Conservation (phyloP, 2,888 invertebrate genomes). For the Melipona bicolor region DNA sequence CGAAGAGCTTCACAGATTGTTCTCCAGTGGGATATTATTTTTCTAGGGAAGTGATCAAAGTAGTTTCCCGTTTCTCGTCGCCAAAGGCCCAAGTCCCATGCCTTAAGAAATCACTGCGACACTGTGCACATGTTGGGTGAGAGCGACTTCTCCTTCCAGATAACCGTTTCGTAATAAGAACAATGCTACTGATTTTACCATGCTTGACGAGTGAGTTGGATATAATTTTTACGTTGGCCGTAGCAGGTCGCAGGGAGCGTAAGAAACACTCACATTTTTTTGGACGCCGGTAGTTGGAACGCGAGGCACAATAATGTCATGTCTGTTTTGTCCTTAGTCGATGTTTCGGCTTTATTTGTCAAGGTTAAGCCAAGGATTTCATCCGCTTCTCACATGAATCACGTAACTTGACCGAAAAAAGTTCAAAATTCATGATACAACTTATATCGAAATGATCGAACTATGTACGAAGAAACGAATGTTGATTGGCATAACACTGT, state of each 20-base stretch:
- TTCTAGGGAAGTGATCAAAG: too few relatives aligned
- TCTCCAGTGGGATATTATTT: too few relatives aligned
- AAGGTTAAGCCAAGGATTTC: not conserved
- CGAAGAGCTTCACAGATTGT: too few relatives aligned
- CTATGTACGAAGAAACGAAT: conserved; percentile 93
- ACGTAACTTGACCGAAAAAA: conserved; percentile 22
- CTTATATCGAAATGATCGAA: conserved; percentile 88
- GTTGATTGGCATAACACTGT: conserved; percentile 90
- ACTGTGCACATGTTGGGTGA: too few relatives aligned
- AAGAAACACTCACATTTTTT: not conserved
- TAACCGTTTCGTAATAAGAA: too few relatives aligned
- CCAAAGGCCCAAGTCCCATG: too few relatives aligned
- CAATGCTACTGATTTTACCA: too few relatives aligned
- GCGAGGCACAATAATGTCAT: not conserved
- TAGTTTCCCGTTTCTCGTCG: too few relatives aligned
- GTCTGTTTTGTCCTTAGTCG: not conserved
- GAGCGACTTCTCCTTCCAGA: too few relatives aligned
- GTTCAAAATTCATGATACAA: conserved; percentile 10
- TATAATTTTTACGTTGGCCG: not conserved
- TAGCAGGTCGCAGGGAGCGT: not conserved
- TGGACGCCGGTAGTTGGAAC: not conserved
- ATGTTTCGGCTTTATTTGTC: not conserved
- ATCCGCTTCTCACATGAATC: conserved; percentile 38
- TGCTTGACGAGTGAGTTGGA: too few relatives aligned
- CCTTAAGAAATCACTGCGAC: too few relatives aligned